Base-by-base conservation (phyloP, 53 echinoderm and acorn worm genomes). In the Antedon mediterranea region DNA sequence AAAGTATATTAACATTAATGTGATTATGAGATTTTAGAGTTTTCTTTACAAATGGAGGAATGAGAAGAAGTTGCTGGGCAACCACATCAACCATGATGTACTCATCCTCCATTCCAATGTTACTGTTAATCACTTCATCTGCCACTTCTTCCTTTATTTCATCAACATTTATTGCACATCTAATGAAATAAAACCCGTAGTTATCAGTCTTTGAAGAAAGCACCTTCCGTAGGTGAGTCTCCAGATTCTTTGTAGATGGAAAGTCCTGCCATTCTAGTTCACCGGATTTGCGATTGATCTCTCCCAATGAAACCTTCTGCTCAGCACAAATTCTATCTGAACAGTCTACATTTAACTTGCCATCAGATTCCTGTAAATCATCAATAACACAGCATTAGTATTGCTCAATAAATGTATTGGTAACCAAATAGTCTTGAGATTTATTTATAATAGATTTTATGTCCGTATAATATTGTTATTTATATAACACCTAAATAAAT, bases 1-100 rank as follows among this genome's bases (percentile, higher is more conserved):
- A 82, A 27, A 90, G 72, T 7, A 93, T 34, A 78, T 93, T 93
- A 34, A 93, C 71, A 34, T 86, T 90, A 23, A 93, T 79, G 44
- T 57, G 57, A 23, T 13, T 6, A 2, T 2, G 57, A 23, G 57
- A 57, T 57, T 57, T 8, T 57, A 18, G 9, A 2, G 1, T 23
- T 57, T 18, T 23, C 2, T 57, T 57, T 2, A 57, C 23, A 57
- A 15, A 57, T 57, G 57, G 57, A 11, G 57, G 57, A 6, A 57
- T 18, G 23, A 57, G 9, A 6, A 57, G 20, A 6, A 57, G 4
- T 32, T 75, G 70, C 76, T 82, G 30, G 75, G 82, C 32, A 75
- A 82, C 30, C 75, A 43, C 15, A 82, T 32, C 75, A 37, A 30
- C 76, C 71, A 57, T 23, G 9, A 31, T 18, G 44, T 44, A 14